Evolutionary conservation across 2,888 invertebrate genomes (phyloP).

Genomic region (Entomobrya multifasciata): DNA sequence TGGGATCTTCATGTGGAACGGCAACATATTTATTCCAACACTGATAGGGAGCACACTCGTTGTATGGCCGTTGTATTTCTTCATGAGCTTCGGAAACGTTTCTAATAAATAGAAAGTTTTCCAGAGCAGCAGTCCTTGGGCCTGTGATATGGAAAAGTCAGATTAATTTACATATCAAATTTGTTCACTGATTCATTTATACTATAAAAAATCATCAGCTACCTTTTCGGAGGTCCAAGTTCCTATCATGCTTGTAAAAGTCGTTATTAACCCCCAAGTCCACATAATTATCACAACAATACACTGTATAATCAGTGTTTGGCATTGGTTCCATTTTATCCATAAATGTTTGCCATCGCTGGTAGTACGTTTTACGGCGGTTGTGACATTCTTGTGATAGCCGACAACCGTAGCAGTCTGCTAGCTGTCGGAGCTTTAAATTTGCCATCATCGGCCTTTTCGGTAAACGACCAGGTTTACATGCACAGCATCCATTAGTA

Average conservation of each 20-base stretch:
- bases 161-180: no score
- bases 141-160: conserved; percentile 56
- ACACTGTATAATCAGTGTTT: conserved; percentile 75
- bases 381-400: conserved; percentile 72
- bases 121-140: conserved; percentile 67
- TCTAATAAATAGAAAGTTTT: conserved; percentile 71
- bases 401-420: conserved; percentile 72
- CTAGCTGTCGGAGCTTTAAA: conserved; percentile 73
- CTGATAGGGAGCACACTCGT: conserved; percentile 65
- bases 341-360: conserved; percentile 75
- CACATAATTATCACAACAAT: conserved; percentile 78
- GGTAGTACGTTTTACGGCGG: conserved; percentile 68
- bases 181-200: no score
- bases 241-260: conserved; percentile 68
- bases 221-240: conserved; percentile 68
- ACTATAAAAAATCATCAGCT: neutral
- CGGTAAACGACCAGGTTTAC: conserved; percentile 68
- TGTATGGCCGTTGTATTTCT: conserved; percentile 64
- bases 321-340: conserved; percentile 68
- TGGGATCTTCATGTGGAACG: conserved; percentile 7
- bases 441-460: conserved; percentile 69
- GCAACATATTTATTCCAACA: conserved; percentile 56
- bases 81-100: conserved; percentile 63
- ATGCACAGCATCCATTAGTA: conserved; percentile 71
- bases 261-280: conserved; percentile 76